phyloP scores from a whole-genome alignment of 2,888 invertebrate genomes.

The Deilephila porcellus region DNA sequence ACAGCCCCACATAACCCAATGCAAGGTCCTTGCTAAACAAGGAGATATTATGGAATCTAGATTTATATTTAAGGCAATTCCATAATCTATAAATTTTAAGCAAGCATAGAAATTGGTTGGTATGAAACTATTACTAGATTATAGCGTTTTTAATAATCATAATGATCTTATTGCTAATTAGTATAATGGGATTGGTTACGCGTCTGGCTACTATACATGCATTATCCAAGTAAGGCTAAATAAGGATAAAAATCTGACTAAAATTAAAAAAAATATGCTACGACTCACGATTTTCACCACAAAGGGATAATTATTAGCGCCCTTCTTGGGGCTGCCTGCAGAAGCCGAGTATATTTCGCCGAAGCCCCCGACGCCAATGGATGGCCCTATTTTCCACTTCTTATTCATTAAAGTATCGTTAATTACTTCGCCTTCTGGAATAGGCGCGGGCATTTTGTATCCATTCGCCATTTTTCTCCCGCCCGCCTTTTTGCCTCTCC shows the following conservation, averaged over 20 bases:
- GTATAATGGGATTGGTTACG: no score
- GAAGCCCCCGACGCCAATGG: constrained; percentile 96
- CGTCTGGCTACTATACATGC: no score
- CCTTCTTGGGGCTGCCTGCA: constrained; percentile 81
- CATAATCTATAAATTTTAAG: no score
- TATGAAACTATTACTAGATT: no score
- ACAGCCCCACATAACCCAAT: no score
- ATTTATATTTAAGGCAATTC: no score
- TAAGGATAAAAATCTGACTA: neutral
- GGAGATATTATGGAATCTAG: no score
- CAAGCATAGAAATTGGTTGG: no score
- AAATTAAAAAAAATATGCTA: constrained; percentile 12
- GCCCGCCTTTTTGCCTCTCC: constrained; percentile 65
- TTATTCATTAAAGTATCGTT: constrained; percentile 89
- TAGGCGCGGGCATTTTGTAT: constrained; percentile 87
- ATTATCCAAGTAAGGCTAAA: no score
- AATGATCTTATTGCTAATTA: no score
- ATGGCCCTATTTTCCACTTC: constrained; percentile 93
- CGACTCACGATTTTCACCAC: constrained; percentile 92
- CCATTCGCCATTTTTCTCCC: constrained; percentile 76
- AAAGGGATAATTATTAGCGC: constrained; percentile 84
- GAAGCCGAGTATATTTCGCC: constrained; percentile 96
- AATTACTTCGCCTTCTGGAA: constrained; percentile 90
- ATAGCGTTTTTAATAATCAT: no score
- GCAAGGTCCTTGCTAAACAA: no score